Conservation (phyloP, 1,140 invertebrate species). For the Drosophila auraria region DNA sequence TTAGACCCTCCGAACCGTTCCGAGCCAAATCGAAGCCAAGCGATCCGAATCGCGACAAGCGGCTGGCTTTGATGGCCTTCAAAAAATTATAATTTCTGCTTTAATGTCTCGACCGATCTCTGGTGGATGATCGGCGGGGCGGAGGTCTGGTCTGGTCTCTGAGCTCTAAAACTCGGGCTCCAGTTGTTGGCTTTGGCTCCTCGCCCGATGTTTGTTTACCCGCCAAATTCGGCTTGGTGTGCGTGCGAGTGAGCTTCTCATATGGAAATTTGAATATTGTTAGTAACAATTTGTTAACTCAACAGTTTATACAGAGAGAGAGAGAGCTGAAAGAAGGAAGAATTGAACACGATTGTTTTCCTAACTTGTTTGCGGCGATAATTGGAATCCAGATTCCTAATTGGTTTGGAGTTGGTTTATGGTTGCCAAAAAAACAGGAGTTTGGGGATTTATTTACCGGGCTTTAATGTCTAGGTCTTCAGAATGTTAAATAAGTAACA, state of each 20-base stretch:
- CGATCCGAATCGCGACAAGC: constrained; percentile 30
- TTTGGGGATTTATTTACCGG: neutral
- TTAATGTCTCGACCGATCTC: constrained; percentile 55
- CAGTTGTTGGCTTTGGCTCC: constrained; percentile 36
- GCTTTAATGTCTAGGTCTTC: neutral
- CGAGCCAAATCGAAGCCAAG: constrained; percentile 12
- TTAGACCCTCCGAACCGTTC: constrained; percentile 52
- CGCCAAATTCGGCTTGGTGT: constrained; percentile 2
- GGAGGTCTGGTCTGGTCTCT: constrained; percentile 10
- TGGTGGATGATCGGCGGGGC: constrained; percentile 8
- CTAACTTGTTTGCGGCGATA: constrained; percentile 35
- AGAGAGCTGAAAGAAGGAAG: neutral
- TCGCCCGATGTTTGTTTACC: constrained; percentile 61
- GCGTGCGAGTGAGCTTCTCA: constrained; percentile 17
- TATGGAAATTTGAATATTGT: constrained; percentile 69
- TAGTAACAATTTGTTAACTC: constrained; percentile 74
- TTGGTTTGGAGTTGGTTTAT: constrained; percentile 21
- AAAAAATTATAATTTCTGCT: constrained; percentile 82
- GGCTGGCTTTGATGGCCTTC: constrained; percentile 67
- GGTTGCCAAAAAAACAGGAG: neutral
- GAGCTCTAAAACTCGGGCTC: constrained; percentile 23
- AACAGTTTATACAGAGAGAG: constrained; percentile 46
- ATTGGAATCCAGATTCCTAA: constrained; percentile 22
- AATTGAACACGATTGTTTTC: constrained; percentile 22
- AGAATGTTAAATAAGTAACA: neutral